Evolutionary conservation across 2,888 invertebrate species (phyloP).

Genomic region (Sinohyriopsis cumingii): DNA sequence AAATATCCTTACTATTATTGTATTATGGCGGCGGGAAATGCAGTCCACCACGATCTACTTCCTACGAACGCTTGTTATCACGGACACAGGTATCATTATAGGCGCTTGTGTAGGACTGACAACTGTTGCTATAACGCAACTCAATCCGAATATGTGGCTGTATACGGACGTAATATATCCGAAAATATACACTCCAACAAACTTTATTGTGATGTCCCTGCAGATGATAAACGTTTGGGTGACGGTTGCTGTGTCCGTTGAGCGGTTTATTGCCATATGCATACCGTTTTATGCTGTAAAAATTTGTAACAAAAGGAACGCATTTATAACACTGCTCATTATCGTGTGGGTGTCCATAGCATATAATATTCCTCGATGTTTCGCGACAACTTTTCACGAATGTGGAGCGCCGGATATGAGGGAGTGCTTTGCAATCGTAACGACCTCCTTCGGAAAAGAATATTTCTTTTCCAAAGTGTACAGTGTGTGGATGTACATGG

Average conservation of each 20-base stretch:
- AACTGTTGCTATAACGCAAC: conserved; percentile 45
- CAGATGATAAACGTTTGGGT: conserved; percentile 67
- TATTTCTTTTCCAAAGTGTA: conserved; percentile 49
- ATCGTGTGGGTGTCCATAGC: conserved; percentile 49
- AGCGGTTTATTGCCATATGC: conserved; percentile 67
- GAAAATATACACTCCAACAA: conserved; percentile 57
- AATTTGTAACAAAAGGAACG: conserved; percentile 56
- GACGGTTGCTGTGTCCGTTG: conserved; percentile 65
- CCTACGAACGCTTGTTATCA: conserved; percentile 58
- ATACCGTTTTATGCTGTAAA: conserved; percentile 61
- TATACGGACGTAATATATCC: conserved; percentile 60
- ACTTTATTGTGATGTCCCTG: conserved; percentile 61
- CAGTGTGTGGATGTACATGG: conserved; percentile 52
- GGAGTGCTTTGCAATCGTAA: conserved; percentile 40
- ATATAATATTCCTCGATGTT: conserved; percentile 63
- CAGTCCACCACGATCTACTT: conserved; percentile 62
- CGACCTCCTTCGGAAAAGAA: conserved; percentile 50
- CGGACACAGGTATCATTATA: conserved; percentile 58
- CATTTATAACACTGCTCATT: conserved; percentile 49
- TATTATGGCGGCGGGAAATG: conserved; percentile 64
- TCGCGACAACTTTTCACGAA: conserved; percentile 40
- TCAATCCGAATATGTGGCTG: conserved; percentile 41
- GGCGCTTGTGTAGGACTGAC: conserved; percentile 42
- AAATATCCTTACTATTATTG: conserved; percentile 64
- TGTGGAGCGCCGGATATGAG: conserved; percentile 11